These are phyloP conservation scores for Pterocles gutturalis DNA, from an alignment of 2,113 vertebrate species.

Conservation along the genomic window DNA sequence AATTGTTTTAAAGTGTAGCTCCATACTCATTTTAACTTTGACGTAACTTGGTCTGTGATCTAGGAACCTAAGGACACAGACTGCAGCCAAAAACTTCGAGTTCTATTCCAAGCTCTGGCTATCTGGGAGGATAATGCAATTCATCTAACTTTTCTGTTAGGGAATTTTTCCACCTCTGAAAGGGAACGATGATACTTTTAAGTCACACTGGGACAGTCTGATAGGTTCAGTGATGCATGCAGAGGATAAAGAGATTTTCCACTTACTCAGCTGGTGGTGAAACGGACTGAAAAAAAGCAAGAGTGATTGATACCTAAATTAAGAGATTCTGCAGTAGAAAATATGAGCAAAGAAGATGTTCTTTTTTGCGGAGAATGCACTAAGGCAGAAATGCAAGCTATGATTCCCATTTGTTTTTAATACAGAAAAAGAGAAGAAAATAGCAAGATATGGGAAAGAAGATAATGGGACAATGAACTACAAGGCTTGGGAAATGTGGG, in stretches of 20 bases:
- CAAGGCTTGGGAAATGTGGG: background rate
- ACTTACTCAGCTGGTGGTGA: background rate
- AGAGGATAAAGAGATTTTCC: slow-evolving; percentile 36
- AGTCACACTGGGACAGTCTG: background rate
- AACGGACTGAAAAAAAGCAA: background rate
- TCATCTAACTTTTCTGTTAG: background rate
- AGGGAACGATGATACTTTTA: slow-evolving; percentile 22
- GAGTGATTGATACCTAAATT: background rate
- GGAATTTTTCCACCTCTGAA: slow-evolving; percentile 37
- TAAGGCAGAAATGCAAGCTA: background rate
- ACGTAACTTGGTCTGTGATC: background rate
- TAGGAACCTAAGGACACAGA: background rate
- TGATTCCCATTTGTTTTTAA: background rate
- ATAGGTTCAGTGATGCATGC: background rate
- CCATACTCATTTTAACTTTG: background rate
- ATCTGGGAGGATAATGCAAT: background rate
- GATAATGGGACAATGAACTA: background rate
- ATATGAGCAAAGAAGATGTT: background rate
- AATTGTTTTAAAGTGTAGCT: background rate
- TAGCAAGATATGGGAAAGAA: background rate
- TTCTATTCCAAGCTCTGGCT: background rate
- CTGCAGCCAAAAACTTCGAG: background rate
- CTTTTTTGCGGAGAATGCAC: background rate
- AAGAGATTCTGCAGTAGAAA: slow-evolving; percentile 15
- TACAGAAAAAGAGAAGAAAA: background rate